Percentiles rank a stretch among this genome's conserved stretches.
Conservation (phyloP, 2,113 vertebrate genomes). For the Tichodroma muraria region DNA sequence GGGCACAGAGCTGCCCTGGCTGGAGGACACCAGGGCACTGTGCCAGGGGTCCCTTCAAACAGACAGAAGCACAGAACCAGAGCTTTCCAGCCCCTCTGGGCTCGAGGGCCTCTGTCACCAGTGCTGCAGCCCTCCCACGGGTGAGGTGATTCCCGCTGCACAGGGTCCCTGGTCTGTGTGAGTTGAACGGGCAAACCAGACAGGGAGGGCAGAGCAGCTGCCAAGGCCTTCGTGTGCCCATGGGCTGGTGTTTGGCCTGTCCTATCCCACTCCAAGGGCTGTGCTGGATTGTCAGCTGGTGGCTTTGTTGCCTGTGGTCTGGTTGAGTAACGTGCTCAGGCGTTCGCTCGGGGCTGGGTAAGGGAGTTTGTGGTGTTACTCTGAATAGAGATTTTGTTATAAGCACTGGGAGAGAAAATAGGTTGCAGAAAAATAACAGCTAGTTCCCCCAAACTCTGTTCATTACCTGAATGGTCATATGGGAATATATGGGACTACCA, state of each 20-base stretch:
- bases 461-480: background rate
- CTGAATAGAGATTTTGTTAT: background rate
- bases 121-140: background rate
- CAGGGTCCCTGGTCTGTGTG: background rate
- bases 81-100: background rate
- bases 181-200: background rate
- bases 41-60: background rate
- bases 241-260: background rate
- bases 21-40: background rate
- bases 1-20: background rate
- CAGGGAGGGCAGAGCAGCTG: background rate
- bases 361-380: background rate
- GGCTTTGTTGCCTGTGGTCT: conserved; percentile 15
- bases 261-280: background rate
- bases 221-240: background rate
- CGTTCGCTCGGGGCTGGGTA: background rate
- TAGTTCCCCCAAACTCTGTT: background rate
- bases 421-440: background rate
- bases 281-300: conserved; percentile 28
- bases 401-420: background rate
- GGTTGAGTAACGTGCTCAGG: background rate
- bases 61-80: rapidly evolving
- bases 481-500: background rate
- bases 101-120: too few relatives aligned
- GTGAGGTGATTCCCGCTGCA: background rate